Conservation (phyloP, 37 sponge, comb jelly and placozoan species). For the Halisarca cf. caerulea region DNA sequence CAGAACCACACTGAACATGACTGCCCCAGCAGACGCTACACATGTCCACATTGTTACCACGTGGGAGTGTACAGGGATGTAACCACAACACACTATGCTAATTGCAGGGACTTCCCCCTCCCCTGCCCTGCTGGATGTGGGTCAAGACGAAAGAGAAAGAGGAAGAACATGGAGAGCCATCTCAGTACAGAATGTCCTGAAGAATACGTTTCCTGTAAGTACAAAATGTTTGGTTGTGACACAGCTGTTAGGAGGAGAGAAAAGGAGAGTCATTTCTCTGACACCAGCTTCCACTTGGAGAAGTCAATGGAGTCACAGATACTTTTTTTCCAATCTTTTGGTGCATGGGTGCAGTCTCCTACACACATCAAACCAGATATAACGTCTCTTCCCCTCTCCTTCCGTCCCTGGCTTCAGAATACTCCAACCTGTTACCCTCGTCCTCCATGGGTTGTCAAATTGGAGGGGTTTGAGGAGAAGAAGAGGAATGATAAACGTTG, state of each 20-base stretch:
- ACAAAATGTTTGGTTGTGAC: slow-evolving; percentile 50
- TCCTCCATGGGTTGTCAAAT: neutral
- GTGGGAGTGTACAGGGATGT: neutral
- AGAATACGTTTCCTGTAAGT: slow-evolving; percentile 40
- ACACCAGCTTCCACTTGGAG: neutral
- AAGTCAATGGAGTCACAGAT: neutral
- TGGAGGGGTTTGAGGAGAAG: slow-evolving; percentile 6
- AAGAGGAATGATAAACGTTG: neutral
- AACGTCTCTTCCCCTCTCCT: neutral
- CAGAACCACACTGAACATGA: neutral
- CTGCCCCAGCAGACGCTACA: neutral
- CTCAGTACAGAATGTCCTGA: slow-evolving; percentile 18
- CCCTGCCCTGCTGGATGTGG: slow-evolving; percentile 19
- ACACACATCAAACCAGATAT: neutral
- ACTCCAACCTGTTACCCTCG: slow-evolving; percentile 4
- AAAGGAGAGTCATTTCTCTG: neutral
- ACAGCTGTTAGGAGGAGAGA: neutral
- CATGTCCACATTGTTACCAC: slow-evolving; percentile 17
- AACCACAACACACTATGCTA: neutral
- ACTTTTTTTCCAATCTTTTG: too few relatives aligned
- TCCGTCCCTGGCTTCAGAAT: slow-evolving; percentile 20
- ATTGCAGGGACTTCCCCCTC: neutral
- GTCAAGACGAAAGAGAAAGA: neutral
- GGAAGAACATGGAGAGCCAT: slow-evolving; percentile 31
- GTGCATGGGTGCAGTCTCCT: too few relatives aligned